These are phyloP conservation scores for Anagyrus pseudococci DNA, from an alignment of 2,888 invertebrate genomes.

Conservation along the genomic window DNA sequence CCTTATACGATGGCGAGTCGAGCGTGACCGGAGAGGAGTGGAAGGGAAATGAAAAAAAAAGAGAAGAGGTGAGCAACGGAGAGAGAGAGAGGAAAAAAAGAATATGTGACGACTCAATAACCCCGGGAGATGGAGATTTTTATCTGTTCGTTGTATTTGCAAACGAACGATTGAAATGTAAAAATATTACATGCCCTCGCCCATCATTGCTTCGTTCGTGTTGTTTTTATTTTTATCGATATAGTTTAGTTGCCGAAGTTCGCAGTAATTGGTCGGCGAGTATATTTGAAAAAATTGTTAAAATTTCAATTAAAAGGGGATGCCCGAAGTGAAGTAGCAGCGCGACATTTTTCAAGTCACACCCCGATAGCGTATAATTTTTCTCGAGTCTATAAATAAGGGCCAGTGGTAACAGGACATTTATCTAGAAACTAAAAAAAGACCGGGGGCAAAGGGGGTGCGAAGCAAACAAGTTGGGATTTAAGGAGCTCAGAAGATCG, in stretches of 20 bases:
- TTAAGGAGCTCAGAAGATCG: constrained; percentile 32
- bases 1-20: constrained; percentile 47
- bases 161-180: constrained; percentile 1
- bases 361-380: too few relatives aligned
- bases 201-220: too few relatives aligned
- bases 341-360: too few relatives aligned
- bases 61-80: not conserved
- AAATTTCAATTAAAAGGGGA: too few relatives aligned
- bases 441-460: constrained; percentile 26
- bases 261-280: too few relatives aligned
- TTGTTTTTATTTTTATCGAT: too few relatives aligned
- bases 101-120: not conserved
- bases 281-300: too few relatives aligned
- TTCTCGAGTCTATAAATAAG: too few relatives aligned
- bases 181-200: not conserved
- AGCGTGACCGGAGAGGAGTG: not conserved
- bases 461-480: constrained; percentile 33
- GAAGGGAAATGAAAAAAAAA: constrained; percentile 1
- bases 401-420: too few relatives aligned
- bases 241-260: too few relatives aligned
- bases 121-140: constrained; percentile 9
- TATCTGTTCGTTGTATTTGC: constrained; percentile 12
- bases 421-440: too few relatives aligned
- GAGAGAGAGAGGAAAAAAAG: constrained; percentile 10
- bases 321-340: too few relatives aligned